These are phyloP conservation scores for Poecilobothrus nobilitatus DNA, from an alignment of 2,888 invertebrate genomes.

Conservation along the genomic window DNA sequence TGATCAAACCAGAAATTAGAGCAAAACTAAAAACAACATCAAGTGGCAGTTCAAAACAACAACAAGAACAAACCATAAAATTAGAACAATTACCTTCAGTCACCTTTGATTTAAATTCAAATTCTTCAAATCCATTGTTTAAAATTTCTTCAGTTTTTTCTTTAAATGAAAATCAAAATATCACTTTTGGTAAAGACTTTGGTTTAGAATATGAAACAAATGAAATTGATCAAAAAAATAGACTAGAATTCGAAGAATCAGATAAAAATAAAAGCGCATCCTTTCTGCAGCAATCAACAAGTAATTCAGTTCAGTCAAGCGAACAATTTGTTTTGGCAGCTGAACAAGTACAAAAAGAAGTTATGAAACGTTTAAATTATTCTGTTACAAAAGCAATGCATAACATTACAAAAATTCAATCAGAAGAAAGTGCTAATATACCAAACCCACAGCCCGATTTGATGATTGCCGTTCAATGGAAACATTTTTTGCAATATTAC, in stretches of 20 bases:
- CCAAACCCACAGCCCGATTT: slow-evolving; percentile 29
- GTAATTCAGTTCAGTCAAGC: no score
- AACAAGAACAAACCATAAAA: background rate
- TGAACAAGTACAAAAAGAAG: slow-evolving; percentile 10
- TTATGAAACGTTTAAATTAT: slow-evolving; percentile 18
- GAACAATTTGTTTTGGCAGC: background rate
- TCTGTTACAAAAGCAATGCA: slow-evolving; percentile 22
- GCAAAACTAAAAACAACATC: background rate
- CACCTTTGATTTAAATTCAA: background rate
- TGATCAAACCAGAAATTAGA: background rate
- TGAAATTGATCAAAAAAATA: background rate
- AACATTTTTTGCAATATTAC: slow-evolving; percentile 13
- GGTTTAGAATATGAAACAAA: background rate
- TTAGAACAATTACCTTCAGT: background rate
- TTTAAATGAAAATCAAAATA: background rate
- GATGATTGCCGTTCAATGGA: slow-evolving; percentile 17
- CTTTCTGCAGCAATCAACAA: no score
- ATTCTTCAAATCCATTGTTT: background rate
- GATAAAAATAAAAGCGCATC: no score
- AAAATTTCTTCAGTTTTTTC: background rate
- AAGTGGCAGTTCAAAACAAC: background rate
- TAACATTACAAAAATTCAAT: slow-evolving; percentile 29
- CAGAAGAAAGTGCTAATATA: slow-evolving; percentile 36
- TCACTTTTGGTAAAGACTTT: background rate
- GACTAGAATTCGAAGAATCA: no score